These are phyloP conservation scores for Mormyrops boulengeri DNA, from an alignment of 2,797 vertebrate species.

Conservation along the genomic window DNA sequence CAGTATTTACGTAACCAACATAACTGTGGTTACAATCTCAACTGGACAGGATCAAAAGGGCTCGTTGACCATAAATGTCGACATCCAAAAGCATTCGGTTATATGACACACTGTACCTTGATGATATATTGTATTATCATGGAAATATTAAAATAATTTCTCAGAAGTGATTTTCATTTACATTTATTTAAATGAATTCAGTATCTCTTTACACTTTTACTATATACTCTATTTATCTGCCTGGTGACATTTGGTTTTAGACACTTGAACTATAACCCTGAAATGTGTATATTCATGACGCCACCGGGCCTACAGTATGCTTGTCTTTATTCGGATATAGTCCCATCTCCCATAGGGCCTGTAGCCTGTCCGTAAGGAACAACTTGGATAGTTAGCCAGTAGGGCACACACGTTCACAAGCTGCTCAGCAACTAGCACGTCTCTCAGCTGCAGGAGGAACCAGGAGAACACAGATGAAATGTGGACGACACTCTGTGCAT, in stretches of 20 bases:
- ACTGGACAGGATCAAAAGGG: background rate
- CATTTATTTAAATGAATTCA: background rate
- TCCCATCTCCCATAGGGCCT: background rate
- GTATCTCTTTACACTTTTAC: background rate
- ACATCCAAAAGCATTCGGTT: background rate
- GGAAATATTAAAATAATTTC: background rate
- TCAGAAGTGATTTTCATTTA: background rate
- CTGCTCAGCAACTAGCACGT: background rate
- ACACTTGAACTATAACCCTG: background rate
- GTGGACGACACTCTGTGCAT: background rate
- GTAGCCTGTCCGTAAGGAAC: background rate
- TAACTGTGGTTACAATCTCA: background rate
- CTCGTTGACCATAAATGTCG: background rate
- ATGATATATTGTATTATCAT: background rate
- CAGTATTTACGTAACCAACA: background rate
- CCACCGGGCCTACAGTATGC: background rate
- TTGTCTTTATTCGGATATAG: background rate
- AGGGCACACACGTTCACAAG: background rate
- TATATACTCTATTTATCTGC: background rate
- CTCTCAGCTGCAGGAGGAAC: background rate
- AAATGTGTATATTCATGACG: background rate
- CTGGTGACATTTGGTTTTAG: background rate
- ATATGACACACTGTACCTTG: background rate
- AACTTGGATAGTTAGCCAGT: background rate
- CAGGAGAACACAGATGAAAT: background rate